Conservation (phyloP, 2,113 vertebrate genomes). For the Hydropotes inermis region DNA sequence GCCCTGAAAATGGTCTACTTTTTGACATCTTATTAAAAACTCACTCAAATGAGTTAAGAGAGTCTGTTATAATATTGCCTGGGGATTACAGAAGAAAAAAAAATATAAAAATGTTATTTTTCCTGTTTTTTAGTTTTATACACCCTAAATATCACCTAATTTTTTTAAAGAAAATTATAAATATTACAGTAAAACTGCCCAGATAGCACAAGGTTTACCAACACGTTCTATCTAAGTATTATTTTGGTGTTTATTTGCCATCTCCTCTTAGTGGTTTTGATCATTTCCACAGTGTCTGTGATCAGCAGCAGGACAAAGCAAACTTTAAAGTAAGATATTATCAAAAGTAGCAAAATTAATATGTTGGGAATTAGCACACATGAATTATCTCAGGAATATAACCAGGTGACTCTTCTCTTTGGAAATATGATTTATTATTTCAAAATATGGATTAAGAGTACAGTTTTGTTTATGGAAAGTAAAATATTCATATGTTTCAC, state of each 20-base stretch:
- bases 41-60: neutral
- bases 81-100: neutral
- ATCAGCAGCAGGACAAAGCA: neutral
- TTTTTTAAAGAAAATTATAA: neutral
- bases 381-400: neutral
- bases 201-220: neutral
- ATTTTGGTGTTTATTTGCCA: neutral
- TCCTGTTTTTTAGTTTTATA: neutral
- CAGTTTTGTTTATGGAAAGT: neutral
- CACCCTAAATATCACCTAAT: neutral
- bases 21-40: slow-evolving; percentile 29
- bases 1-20: neutral
- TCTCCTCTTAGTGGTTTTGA: neutral
- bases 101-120: neutral
- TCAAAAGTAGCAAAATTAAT: neutral
- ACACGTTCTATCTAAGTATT: neutral
- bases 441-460: neutral
- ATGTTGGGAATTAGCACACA: neutral
- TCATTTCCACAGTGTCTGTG: neutral
- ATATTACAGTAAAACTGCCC: neutral
- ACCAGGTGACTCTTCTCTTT: neutral
- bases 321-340: neutral
- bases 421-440: neutral
- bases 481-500: neutral
- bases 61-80: neutral